Percentiles rank a stretch among this genome's conserved stretches.
Evolutionary conservation across 30 jellyfish, hydroid and myxozoan genomes (phyloP).

Genomic region (Calvadosia cruxmelitensis): DNA sequence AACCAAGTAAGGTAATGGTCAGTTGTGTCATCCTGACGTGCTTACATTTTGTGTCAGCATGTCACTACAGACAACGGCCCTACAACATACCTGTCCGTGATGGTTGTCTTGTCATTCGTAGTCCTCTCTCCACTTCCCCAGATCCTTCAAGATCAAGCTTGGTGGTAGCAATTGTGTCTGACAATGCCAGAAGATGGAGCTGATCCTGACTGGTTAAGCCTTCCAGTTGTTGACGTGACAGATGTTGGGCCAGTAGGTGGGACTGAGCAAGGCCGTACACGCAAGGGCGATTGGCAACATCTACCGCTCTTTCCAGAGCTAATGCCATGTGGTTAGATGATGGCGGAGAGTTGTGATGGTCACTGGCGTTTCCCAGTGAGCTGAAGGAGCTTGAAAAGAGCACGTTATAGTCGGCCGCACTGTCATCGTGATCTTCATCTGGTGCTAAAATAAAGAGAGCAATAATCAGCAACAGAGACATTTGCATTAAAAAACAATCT

Average conservation of each 20-base stretch:
- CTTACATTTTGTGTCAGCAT: too few species aligned
- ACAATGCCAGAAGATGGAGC: slow-evolving; percentile 72
- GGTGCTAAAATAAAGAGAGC: background rate
- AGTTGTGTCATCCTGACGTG: too few species aligned
- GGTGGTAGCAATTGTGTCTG: slow-evolving; percentile 94
- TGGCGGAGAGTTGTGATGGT: background rate
- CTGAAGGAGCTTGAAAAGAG: background rate
- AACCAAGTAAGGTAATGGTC: too few species aligned
- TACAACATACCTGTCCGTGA: slow-evolving; percentile 33
- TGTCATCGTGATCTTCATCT: background rate
- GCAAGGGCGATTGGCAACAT: background rate
- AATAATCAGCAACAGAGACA: background rate
- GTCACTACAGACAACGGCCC: background rate
- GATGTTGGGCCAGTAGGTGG: slow-evolving; percentile 50
- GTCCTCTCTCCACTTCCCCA: slow-evolving; percentile 63
- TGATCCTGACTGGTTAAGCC: slow-evolving; percentile 89
- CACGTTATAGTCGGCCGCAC: background rate
- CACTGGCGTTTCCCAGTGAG: background rate
- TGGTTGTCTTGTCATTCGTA: slow-evolving; percentile 35
- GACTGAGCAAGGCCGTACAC: slow-evolving; percentile 86
- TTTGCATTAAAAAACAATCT: too few species aligned
- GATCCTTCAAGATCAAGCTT: slow-evolving; percentile 66
- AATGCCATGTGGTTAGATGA: too few species aligned
- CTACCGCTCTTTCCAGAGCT: background rate
- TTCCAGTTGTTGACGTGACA: slow-evolving; percentile 66